Conservation (phyloP, 2,113 vertebrate species). For the Gambusia affinis region DNA sequence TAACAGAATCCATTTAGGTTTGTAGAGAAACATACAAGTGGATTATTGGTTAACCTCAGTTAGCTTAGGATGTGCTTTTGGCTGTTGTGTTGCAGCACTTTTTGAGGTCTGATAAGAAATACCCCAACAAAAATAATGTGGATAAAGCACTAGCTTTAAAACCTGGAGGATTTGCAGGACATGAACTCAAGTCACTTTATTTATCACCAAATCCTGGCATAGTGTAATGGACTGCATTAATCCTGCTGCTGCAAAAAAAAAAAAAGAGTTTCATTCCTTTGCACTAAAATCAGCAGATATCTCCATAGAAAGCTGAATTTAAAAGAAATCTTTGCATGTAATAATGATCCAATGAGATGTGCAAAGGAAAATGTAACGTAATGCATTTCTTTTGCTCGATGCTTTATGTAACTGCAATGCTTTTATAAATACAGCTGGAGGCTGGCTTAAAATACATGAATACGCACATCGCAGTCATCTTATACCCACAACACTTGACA, state of each 20-base stretch:
- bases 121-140: background rate
- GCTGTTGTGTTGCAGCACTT: conserved; percentile 5
- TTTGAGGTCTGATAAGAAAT: background rate
- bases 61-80: conserved; percentile 39
- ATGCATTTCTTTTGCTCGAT: conserved; percentile 14
- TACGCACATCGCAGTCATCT: background rate
- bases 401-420: conserved; percentile 37
- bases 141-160: conserved; percentile 1
- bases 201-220: conserved; percentile 41
- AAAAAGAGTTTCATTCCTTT: conserved; percentile 46
- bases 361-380: conserved; percentile 14
- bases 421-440: conserved; percentile 40
- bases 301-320: conserved; percentile 36
- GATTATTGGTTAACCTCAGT: conserved; percentile 47
- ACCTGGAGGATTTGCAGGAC: conserved; percentile 29
- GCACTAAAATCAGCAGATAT: conserved; percentile 58
- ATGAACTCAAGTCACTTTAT: conserved; percentile 24
- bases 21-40: conserved; percentile 15
- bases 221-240: conserved; percentile 54
- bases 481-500: background rate
- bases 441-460: background rate
- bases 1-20: conserved; percentile 37
- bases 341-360: conserved; percentile 34
- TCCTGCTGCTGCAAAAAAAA: conserved; percentile 40
- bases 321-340: conserved; percentile 36